Evolutionary conservation across 2,888 invertebrate species (phyloP).

Genomic region (Drosophila hawaiiensis): DNA sequence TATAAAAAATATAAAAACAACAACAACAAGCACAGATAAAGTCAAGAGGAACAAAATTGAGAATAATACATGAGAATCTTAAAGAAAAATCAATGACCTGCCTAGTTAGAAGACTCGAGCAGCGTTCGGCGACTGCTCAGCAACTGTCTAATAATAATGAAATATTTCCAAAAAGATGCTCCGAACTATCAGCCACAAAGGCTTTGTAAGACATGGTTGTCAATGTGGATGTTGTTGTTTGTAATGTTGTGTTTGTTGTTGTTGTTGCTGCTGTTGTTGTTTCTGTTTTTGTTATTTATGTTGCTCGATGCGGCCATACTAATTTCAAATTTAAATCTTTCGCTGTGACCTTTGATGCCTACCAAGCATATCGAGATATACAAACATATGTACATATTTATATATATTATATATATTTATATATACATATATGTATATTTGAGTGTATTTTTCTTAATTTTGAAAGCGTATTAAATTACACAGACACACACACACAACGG

Average conservation of each 20-base stretch:
- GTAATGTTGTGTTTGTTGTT: conserved; percentile 20
- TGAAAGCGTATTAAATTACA: conserved; percentile 81
- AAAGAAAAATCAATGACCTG: conserved; percentile 68
- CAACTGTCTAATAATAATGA: conserved; percentile 82
- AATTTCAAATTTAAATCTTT: conserved; percentile 76
- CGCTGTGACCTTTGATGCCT: conserved; percentile 78
- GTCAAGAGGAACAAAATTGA: not conserved
- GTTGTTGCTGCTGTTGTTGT: conserved; percentile 14
- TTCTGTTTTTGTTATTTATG: conserved; percentile 60
- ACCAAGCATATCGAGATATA: conserved; percentile 55
- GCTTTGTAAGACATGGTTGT: conserved; percentile 44
- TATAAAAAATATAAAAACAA: not conserved
- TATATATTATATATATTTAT: conserved; percentile 20
- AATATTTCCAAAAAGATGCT: conserved; percentile 66
- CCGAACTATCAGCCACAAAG: conserved; percentile 37
- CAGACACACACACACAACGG: conserved; percentile 46
- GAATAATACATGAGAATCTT: conserved; percentile 23
- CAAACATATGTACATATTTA: conserved; percentile 9
- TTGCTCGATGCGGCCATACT: conserved; percentile 65
- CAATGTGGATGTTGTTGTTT: conserved; percentile 26
- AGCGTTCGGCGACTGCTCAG: conserved; percentile 53
- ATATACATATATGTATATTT: conserved; percentile 37
- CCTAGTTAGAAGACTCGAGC: conserved; percentile 24
- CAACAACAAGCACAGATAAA: not conserved
- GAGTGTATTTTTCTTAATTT: conserved; percentile 72